Percentiles rank a stretch among this genome's conserved stretches.
phyloP scores from a whole-genome alignment of 2,888 invertebrate species.

The Hoplodrina ambigua region DNA sequence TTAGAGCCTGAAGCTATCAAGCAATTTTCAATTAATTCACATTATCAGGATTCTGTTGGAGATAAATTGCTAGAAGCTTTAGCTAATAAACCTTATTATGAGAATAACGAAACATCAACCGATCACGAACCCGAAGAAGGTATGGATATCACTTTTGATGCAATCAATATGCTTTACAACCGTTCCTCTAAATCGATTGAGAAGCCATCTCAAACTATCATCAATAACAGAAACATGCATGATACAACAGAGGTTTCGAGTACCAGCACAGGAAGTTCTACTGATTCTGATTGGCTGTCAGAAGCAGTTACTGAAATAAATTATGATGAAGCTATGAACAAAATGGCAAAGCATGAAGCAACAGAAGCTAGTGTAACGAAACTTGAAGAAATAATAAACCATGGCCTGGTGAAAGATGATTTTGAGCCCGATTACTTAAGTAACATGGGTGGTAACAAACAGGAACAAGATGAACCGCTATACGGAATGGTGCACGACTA shows the following conservation, averaged over 20 bases:
- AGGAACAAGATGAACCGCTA: slow-evolving; percentile 76
- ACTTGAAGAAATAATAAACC: slow-evolving; percentile 77
- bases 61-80: slow-evolving; percentile 73
- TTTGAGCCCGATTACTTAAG: slow-evolving; percentile 85
- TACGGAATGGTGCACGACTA: slow-evolving; percentile 83
- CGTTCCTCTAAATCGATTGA: slow-evolving; percentile 82
- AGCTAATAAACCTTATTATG: slow-evolving; percentile 62
- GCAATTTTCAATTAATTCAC: slow-evolving; percentile 69
- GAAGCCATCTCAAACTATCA: slow-evolving; percentile 59
- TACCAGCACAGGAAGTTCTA: slow-evolving; percentile 64
- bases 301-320: slow-evolving; percentile 81
- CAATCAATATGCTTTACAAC: slow-evolving; percentile 79
- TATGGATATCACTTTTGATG: slow-evolving; percentile 81
- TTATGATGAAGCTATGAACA: slow-evolving; percentile 77
- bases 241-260: slow-evolving; percentile 59
- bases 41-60: slow-evolving; percentile 65
- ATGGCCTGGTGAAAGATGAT: slow-evolving; percentile 77
- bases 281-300: slow-evolving; percentile 83
- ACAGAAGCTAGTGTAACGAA: slow-evolving; percentile 74
- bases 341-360: slow-evolving; percentile 73
- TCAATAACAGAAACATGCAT: slow-evolving; percentile 18
- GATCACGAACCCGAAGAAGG: slow-evolving; percentile 69
- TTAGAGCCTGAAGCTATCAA: slow-evolving; percentile 58
- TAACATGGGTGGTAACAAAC: slow-evolving; percentile 75
- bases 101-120: slow-evolving; percentile 61